Percentiles rank a stretch among this genome's conserved stretches.
These are phyloP conservation scores for Bucorvus abyssinicus DNA, from an alignment of 2,797 vertebrate genomes.

Conservation along the genomic window DNA sequence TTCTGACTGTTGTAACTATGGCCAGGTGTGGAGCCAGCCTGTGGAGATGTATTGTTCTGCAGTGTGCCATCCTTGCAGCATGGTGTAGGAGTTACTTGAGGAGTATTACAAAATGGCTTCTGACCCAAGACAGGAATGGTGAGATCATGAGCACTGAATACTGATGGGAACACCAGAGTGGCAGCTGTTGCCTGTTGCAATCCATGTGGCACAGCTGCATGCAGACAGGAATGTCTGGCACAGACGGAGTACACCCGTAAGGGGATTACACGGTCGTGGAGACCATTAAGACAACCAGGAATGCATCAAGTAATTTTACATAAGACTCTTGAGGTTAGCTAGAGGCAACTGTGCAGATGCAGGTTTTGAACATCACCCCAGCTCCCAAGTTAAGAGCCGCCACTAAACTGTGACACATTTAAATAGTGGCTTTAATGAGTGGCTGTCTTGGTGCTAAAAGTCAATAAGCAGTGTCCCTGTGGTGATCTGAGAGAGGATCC, in stretches of 20 bases:
- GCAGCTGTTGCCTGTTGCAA: slow-evolving; percentile 55
- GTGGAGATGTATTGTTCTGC: background rate
- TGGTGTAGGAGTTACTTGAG: background rate
- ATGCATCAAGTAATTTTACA: background rate
- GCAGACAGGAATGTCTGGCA: slow-evolving; percentile 65
- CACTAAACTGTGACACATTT: background rate
- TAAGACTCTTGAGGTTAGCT: slow-evolving; percentile 18
- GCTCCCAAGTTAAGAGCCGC: background rate
- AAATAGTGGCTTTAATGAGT: background rate
- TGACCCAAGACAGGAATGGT: background rate
- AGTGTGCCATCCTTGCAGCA: background rate
- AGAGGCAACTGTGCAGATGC: background rate
- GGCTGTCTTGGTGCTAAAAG: background rate
- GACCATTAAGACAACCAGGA: slow-evolving; percentile 16
- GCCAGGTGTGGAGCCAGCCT: background rate
- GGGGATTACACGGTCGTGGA: background rate
- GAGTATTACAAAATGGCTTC: background rate
- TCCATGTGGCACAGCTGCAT: slow-evolving; percentile 52
- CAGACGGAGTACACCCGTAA: background rate
- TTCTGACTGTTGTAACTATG: background rate
- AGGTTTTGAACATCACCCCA: background rate
- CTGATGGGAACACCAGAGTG: background rate
- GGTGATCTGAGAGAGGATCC: background rate
- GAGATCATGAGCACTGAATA: background rate
- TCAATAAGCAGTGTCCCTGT: background rate